Conservation (phyloP, 1,140 invertebrate genomes). For the Dendrolimus punctatus region DNA sequence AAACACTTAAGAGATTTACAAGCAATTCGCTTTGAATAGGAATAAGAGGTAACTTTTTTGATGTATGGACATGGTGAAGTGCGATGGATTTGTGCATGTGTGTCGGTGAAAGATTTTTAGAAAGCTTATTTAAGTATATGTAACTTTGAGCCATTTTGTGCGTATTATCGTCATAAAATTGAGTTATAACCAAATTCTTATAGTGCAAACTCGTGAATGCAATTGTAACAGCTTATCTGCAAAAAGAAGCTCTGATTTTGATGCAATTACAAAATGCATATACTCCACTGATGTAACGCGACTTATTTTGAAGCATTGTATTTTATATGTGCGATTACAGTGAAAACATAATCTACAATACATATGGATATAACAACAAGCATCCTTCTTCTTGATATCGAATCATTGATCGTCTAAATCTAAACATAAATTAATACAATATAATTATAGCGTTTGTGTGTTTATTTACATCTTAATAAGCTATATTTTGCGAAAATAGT, state of each 20-base stretch:
- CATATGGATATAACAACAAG: slow-evolving; percentile 22
- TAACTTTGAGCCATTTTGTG: slow-evolving; percentile 58
- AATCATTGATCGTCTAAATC: neutral
- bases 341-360: slow-evolving; percentile 3
- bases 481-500: slow-evolving; percentile 50
- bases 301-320: neutral
- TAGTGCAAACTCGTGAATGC: too few relatives aligned
- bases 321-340: slow-evolving; percentile 10
- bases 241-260: too few relatives aligned
- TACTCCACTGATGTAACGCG: neutral
- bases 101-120: slow-evolving; percentile 18
- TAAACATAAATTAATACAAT: too few relatives aligned
- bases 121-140: slow-evolving; percentile 36
- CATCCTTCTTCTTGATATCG: slow-evolving; percentile 22
- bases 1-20: slow-evolving; percentile 35
- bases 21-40: slow-evolving; percentile 29
- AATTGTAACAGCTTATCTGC: too few relatives aligned
- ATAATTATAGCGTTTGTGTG: neutral
- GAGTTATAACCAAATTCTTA: too few relatives aligned
- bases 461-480: slow-evolving; percentile 18
- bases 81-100: slow-evolving; percentile 41
- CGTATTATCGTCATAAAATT: slow-evolving; percentile 16
- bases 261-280: too few relatives aligned
- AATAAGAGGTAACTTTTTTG: slow-evolving; percentile 37
- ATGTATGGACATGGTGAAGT: slow-evolving; percentile 52